Percentiles rank a stretch among this genome's conserved stretches.
Conservation (phyloP, 2,888 invertebrate genomes). For the Hylaea fasciaria region DNA sequence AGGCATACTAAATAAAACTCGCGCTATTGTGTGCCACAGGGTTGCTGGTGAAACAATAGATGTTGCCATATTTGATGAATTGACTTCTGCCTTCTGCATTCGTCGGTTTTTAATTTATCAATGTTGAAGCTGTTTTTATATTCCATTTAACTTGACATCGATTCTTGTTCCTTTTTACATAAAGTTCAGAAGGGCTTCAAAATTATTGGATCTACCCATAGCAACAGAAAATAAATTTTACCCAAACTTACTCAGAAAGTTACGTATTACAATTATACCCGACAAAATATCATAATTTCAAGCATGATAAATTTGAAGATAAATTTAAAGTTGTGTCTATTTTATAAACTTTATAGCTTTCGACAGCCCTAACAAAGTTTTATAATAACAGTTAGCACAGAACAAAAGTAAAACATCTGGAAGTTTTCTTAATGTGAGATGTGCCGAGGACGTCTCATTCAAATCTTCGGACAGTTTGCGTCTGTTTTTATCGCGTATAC, state of each 20-base stretch:
- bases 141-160: background rate
- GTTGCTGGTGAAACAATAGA: constrained; percentile 35
- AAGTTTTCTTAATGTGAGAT: constrained; percentile 56
- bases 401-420: constrained; percentile 56
- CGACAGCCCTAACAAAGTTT: constrained; percentile 57
- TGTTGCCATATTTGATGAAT: background rate
- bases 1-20: constrained; percentile 57
- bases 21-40: constrained; percentile 45
- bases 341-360: background rate
- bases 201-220: too few species aligned
- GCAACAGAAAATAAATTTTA: too few species aligned
- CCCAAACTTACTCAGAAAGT: too few species aligned
- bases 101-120: constrained; percentile 20
- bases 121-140: constrained; percentile 8
- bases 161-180: background rate
- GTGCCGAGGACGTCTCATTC: constrained; percentile 53
- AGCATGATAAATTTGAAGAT: too few species aligned
- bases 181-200: too few species aligned
- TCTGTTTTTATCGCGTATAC: constrained; percentile 47
- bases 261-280: too few species aligned
- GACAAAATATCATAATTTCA: too few species aligned
- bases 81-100: constrained; percentile 15
- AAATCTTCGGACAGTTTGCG: constrained; percentile 51
- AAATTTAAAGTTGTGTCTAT: too few species aligned
- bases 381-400: constrained; percentile 64